Conservation (phyloP, 1,140 invertebrate genomes). For the Pseudomyrmex concolor region DNA sequence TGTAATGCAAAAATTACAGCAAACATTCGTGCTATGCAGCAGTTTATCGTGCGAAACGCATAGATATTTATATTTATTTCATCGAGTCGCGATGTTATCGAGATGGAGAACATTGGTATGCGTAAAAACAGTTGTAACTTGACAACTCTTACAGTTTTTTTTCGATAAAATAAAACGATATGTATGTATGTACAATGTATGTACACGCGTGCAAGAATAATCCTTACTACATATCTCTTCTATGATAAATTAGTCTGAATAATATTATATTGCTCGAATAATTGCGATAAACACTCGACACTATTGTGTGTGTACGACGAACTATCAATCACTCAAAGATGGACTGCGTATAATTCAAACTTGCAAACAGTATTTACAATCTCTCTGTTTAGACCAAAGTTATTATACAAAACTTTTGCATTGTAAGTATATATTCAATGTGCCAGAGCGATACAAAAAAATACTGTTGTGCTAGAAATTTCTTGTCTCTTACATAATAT, state of each 20-base stretch:
- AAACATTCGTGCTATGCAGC: neutral
- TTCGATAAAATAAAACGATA: constrained; percentile 4
- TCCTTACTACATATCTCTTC: neutral
- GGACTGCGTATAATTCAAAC: neutral
- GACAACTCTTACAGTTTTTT: neutral
- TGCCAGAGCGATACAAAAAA: too few relatives aligned
- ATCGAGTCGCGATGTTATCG: neutral
- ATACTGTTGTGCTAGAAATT: too few relatives aligned
- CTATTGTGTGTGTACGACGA: neutral
- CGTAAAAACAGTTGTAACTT: constrained; percentile 5
- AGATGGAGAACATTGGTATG: neutral
- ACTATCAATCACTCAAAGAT: neutral
- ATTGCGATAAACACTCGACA: neutral
- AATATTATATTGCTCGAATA: constrained; percentile 1
- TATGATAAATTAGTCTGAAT: constrained; percentile 10
- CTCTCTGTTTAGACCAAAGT: neutral
- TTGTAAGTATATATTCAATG: too few relatives aligned
- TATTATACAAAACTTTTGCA: too few relatives aligned
- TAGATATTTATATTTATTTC: neutral
- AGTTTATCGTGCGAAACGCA: neutral
- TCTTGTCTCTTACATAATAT: neutral
- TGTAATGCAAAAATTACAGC: neutral
- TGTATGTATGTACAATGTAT: neutral
- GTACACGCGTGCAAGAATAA: neutral
- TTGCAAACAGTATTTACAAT: neutral